phyloP scores from a whole-genome alignment of 2,888 invertebrate species.

The Platerodrilus igneus region DNA sequence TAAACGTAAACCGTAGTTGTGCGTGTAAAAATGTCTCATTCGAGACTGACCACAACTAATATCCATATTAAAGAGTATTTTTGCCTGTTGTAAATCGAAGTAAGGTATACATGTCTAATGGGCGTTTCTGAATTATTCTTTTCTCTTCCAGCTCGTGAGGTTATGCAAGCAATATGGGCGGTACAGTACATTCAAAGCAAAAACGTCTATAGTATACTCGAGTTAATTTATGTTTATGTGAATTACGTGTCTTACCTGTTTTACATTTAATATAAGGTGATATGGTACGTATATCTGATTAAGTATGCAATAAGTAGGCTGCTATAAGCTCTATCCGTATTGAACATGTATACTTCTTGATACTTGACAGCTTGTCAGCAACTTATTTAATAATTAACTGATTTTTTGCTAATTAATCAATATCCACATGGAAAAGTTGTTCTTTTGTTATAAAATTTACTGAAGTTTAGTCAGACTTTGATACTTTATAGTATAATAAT shows the following conservation, averaged over 20 bases:
- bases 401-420: too few species aligned
- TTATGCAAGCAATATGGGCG: constrained; percentile 52
- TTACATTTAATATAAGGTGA: constrained; percentile 23
- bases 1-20: constrained; percentile 34
- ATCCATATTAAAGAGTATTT: constrained; percentile 43
- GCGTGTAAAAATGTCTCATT: constrained; percentile 26
- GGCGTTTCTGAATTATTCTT: constrained; percentile 52
- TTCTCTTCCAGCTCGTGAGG: constrained; percentile 50
- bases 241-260: constrained; percentile 26
- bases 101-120: constrained; percentile 49
- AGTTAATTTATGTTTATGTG: constrained; percentile 26
- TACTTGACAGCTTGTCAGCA: too few species aligned
- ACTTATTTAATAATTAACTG: too few species aligned
- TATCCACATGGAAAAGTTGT: too few species aligned
- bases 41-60: constrained; percentile 34
- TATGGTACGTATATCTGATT: constrained; percentile 24
- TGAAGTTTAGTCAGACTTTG: too few species aligned
- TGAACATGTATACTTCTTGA: too few species aligned
- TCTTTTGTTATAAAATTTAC: too few species aligned
- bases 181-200: constrained; percentile 43
- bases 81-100: constrained; percentile 47
- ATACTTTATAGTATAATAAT: too few species aligned
- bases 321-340: too few species aligned
- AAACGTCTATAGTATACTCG: constrained; percentile 29
- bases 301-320: constrained; percentile 24